Base-by-base conservation (phyloP, 2,888 invertebrate genomes). In the Dryomyza anilis region DNA sequence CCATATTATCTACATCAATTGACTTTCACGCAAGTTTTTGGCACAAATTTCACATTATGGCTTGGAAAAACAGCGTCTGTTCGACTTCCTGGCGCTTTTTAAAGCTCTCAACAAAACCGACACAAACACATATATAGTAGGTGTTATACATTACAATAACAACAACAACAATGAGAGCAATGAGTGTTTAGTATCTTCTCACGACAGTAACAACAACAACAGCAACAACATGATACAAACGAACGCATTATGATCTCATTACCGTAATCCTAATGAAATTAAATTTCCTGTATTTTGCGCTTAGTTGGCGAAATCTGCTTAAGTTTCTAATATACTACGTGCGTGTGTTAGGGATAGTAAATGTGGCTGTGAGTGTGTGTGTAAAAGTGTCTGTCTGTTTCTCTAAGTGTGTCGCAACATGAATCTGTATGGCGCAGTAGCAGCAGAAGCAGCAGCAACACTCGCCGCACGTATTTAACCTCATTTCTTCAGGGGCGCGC, bases 211-310 rank as follows among this genome's bases (percentile, higher is more conserved):
- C 7, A 39, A 2, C 39, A 39, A 39, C 39, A 39, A 33, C 33
- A 33, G 33, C 33, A 33, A 33, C 7, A 33, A 33, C 39, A 39
- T 6, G 39, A 39, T n/a, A n/a, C 39, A 39, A 7, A 39, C 39
- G 8, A n/a, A 39, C n/a, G 33, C 64, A 59, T 66, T 66, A 67
- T 68, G 67, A 67, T 69, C 69, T 67, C 67, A 70, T 70, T 69
- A 67, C 59, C 58, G 63, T 66, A 65, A 70, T 66, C 63, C 65
- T 58, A 63, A 67, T 67, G 66, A 69, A 69, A 69, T 68, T 69
- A 68, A 70, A 66, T 67, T 63, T 69, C 69, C 66, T 63, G 62
- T 56, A 27, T 45, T 55, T 36, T 46, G 21, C 8, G 30, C 48
- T 46, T 46, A 19, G 23, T 48, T 48, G 46, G 23, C 10, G 27